Evolutionary conservation across 2,113 vertebrate species (phyloP).

Genomic region (Pristiophorus japonicus): DNA sequence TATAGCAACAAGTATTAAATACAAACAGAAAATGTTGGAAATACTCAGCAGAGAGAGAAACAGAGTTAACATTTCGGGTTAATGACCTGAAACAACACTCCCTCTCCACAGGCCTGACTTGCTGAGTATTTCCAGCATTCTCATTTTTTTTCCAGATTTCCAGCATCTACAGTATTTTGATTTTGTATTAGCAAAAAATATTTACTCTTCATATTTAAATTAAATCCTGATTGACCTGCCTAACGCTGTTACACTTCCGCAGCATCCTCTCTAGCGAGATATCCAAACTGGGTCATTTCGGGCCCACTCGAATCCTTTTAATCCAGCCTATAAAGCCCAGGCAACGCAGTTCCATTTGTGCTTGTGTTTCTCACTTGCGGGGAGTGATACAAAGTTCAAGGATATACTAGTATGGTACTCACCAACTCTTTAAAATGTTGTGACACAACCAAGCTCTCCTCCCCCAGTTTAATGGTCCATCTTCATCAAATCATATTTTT

Average conservation of each 20-base stretch:
- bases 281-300: not conserved
- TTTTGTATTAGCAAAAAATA: not conserved
- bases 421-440: not conserved
- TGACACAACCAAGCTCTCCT: not conserved
- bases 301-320: not conserved
- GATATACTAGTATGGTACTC: not conserved
- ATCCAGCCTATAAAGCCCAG: not conserved
- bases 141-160: too few species aligned
- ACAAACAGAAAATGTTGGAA: too few species aligned
- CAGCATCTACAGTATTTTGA: too few species aligned
- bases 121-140: too few species aligned
- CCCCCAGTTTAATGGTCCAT: not conserved
- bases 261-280: not conserved
- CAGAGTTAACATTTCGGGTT: too few species aligned
- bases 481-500: not conserved
- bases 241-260: not conserved
- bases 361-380: not conserved
- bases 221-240: not conserved
- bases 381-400: not conserved
- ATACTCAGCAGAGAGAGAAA: too few species aligned
- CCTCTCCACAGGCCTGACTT: too few species aligned
- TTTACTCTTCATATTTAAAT: not conserved
- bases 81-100: too few species aligned
- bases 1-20: too few species aligned
- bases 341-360: not conserved